These are phyloP conservation scores for Lota lota DNA, from an alignment of 2,113 vertebrate genomes.

Conservation along the genomic window DNA sequence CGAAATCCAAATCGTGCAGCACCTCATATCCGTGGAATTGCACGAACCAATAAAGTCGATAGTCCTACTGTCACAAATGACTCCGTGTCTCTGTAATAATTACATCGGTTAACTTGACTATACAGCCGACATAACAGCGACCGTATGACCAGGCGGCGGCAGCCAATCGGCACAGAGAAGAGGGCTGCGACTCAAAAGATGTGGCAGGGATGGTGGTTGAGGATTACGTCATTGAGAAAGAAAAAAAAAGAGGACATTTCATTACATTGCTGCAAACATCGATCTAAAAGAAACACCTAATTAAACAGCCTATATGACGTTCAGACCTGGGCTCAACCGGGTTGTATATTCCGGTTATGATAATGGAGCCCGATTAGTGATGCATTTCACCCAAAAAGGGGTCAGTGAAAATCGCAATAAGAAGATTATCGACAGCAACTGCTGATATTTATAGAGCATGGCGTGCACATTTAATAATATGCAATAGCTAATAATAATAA, in stretches of 20 bases:
- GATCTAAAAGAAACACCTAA: slow-evolving; percentile 17
- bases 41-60: too few species aligned
- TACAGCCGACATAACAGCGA: slow-evolving; percentile 28
- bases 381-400: not conserved
- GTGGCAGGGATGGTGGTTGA: slow-evolving; percentile 60
- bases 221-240: slow-evolving; percentile 66
- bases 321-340: not conserved
- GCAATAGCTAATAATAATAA: not conserved
- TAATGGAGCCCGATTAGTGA: slow-evolving; percentile 1
- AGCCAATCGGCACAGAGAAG: slow-evolving; percentile 49
- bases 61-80: too few species aligned
- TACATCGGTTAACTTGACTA: not conserved
- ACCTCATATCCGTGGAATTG: too few species aligned
- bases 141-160: slow-evolving; percentile 48
- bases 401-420: not conserved
- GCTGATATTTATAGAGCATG: slow-evolving; percentile 29
- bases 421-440: slow-evolving; percentile 9
- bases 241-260: slow-evolving; percentile 59
- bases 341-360: not conserved
- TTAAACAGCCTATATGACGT: not conserved
- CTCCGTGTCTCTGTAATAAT: not conserved
- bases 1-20: too few species aligned
- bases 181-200: slow-evolving; percentile 64
- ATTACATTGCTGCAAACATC: slow-evolving; percentile 40
- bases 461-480: slow-evolving; percentile 18